Base-by-base conservation (phyloP, 2,797 vertebrate species). In the Thripadectes ignobilis region DNA sequence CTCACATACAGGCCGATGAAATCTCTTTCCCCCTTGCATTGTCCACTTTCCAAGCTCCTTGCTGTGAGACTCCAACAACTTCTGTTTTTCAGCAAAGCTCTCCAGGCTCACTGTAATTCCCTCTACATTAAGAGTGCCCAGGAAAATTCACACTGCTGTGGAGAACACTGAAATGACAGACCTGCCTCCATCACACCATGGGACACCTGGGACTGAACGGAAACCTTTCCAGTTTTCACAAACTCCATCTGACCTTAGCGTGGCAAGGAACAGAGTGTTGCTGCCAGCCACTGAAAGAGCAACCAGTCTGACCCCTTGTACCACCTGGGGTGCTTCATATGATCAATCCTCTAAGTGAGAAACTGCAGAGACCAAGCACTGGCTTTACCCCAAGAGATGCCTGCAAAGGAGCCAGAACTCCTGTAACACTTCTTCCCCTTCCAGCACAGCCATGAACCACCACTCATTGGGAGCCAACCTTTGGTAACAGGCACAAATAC, bases 101-200 rank as follows among this genome's bases (percentile, higher is more conserved):
- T 67, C 20, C 71, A 77, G 51, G 48, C 16, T 71, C 3, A 3
- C 30, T 46, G 7, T 23, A 91, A 43, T 30, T 59, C 22, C 14
- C 13, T 18, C 22, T 21, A n/a, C 3, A 0, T 19, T 55, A 74
- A 30, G 15, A 34, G 7, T 2, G 1, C 6, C 6, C 48, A 48
- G 22, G 34, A 88, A 74, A 65, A 91, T 6, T 13, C 3, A 1
- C 54, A 15, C 21, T 34, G 22, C 43, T n/a, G 9, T 18, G 21
- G 14, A 76, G 18, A 55, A 45, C 2, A 5, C 2, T 36, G 55
- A 84, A 84, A 24, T 13, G 5, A 19, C 45, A 63, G 43, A 51
- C 24, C 32, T 55, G 49, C 29, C 57, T 81, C 38, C 46, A 55
- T 7, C 45, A 49, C 19, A 12, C 24, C 8, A 12, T 1, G 3